Conservation (phyloP, 2,797 vertebrate genomes). For the Ambastaia sidthimunki region DNA sequence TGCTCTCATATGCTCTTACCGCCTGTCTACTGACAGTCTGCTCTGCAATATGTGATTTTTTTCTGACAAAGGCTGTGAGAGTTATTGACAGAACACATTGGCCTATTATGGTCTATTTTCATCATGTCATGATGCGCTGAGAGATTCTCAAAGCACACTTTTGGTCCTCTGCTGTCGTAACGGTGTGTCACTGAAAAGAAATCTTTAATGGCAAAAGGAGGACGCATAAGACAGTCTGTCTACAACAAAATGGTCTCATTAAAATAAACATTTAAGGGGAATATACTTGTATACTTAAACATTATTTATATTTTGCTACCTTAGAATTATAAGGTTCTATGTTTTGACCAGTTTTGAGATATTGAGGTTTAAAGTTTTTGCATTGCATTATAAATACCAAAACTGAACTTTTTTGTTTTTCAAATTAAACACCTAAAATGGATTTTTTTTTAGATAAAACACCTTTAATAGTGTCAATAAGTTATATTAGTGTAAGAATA, state of each 20-base stretch:
- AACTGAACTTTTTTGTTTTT: too few relatives aligned
- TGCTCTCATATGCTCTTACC: neutral
- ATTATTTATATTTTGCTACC: too few relatives aligned
- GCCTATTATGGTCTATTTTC: conserved; percentile 18
- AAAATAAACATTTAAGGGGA: neutral
- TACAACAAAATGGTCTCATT: neutral
- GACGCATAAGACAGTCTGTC: neutral
- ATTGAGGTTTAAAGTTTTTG: too few relatives aligned
- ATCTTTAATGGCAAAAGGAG: neutral
- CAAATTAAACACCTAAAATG: too few relatives aligned
- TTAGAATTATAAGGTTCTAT: too few relatives aligned
- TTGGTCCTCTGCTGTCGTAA: neutral
- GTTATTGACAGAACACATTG: conserved; percentile 32
- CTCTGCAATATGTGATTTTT: conserved; percentile 30
- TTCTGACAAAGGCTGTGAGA: neutral
- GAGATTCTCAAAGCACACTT: neutral
- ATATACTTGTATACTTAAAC: neutral
- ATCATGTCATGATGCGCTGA: conserved; percentile 1
- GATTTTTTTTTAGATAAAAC: too few relatives aligned
- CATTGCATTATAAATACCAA: too few relatives aligned
- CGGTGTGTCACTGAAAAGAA: neutral
- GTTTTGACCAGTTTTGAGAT: too few relatives aligned
- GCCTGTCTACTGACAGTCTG: conserved; percentile 8
- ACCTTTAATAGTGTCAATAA: too few relatives aligned
- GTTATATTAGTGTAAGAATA: too few relatives aligned